A percentile compares a stretch with the other conserved stretches of the same genome.
Evolutionary conservation across 2,797 vertebrate genomes (phyloP).

Genomic region (Vultur gryphus): DNA sequence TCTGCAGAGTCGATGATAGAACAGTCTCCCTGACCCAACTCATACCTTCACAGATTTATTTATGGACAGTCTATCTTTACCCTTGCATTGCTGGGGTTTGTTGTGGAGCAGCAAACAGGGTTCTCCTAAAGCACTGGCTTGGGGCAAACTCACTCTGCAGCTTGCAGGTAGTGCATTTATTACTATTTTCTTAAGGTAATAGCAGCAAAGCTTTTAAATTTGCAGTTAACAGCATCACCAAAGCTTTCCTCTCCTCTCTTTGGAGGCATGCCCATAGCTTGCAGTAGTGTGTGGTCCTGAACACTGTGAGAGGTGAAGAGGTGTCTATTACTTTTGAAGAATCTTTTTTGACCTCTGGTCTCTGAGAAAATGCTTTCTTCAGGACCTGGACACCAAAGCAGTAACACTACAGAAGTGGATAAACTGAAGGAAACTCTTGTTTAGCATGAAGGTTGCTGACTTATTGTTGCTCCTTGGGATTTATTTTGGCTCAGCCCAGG

Average conservation of each 20-base stretch:
- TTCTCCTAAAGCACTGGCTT: background rate
- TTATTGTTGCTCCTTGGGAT: background rate
- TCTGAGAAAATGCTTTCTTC: background rate
- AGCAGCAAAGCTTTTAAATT: background rate
- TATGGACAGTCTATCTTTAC: background rate
- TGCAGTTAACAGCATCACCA: background rate
- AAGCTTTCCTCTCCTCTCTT: background rate
- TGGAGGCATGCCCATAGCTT: background rate
- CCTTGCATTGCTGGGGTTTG: background rate
- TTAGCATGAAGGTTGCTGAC: background rate
- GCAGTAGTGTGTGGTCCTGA: conserved; percentile 31
- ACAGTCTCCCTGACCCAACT: background rate
- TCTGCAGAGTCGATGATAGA: background rate
- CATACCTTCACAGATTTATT: background rate
- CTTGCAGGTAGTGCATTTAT: background rate
- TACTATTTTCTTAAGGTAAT: background rate
- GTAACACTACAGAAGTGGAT: background rate
- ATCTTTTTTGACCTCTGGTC: background rate
- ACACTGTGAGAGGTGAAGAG: background rate
- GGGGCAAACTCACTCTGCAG: background rate
- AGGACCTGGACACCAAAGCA: background rate
- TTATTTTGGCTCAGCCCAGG: conserved; percentile 9
- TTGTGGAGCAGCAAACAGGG: background rate
- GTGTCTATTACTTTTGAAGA: background rate
- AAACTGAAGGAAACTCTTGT: background rate